Conservation (phyloP, 2,113 vertebrate species). For the Alectura lathami region DNA sequence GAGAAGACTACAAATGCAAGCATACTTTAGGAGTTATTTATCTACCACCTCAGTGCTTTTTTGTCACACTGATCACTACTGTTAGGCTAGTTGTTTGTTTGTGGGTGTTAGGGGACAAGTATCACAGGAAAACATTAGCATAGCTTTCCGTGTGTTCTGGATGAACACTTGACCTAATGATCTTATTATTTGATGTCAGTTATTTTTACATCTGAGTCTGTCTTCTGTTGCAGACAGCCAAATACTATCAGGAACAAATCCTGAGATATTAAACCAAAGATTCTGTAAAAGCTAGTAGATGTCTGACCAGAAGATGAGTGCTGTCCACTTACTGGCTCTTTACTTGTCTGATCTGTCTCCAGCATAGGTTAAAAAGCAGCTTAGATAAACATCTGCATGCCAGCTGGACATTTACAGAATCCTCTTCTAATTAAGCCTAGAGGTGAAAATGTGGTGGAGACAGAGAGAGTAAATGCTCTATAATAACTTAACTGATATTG, state of each 20-base stretch:
- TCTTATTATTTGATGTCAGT: neutral
- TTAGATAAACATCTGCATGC: neutral
- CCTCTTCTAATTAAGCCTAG: neutral
- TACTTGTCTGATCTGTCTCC: neutral
- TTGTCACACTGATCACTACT: neutral
- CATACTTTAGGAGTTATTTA: neutral
- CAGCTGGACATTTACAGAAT: neutral
- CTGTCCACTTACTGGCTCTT: neutral
- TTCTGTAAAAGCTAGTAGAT: neutral
- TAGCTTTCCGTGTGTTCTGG: neutral
- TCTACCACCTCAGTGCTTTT: neutral
- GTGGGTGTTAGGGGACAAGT: neutral
- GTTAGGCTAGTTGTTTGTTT: neutral
- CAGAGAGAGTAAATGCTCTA: neutral
- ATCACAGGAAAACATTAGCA: neutral
- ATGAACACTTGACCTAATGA: neutral
- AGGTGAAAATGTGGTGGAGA: neutral
- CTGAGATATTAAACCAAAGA: neutral
- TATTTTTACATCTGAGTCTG: neutral
- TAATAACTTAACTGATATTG: neutral
- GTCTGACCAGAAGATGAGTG: neutral
- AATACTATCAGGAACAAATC: neutral
- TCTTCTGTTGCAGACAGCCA: neutral
- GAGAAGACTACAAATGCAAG: too few relatives aligned
- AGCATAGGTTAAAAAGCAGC: neutral